Percentiles rank a stretch among this genome's conserved stretches.
Conservation (phyloP, 2,797 vertebrate genomes). For the Microhierax caerulescens region DNA sequence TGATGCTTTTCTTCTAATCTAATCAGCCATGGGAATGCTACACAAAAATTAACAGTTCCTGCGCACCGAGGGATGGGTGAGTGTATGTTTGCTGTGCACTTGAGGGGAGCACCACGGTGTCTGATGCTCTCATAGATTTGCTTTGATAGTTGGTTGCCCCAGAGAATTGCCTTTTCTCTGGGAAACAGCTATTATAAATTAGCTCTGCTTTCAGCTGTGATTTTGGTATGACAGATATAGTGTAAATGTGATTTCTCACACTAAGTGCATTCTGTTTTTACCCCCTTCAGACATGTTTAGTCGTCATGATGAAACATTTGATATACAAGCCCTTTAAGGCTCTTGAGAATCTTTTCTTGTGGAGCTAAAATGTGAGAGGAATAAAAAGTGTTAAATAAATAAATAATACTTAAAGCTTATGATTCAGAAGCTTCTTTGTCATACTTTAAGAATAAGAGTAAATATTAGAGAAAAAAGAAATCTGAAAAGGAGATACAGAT, state of each 20-base stretch:
- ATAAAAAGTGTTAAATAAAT: background rate
- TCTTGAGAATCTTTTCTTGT: background rate
- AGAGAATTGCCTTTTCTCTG: slow-evolving; percentile 9
- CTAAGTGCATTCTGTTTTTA: background rate
- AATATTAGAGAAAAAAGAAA: background rate
- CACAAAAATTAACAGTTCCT: background rate
- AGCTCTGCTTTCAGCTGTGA: background rate
- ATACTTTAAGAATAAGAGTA: background rate
- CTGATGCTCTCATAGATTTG: background rate
- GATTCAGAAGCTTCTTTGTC: background rate
- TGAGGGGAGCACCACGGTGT: background rate
- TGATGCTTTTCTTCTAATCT: background rate
- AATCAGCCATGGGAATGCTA: background rate
- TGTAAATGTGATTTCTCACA: background rate
- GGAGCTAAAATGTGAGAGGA: background rate
- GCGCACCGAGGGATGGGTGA: background rate
- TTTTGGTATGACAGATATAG: background rate
- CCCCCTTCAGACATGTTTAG: background rate
- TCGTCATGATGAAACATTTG: background rate
- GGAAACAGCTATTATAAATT: background rate
- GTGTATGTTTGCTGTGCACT: background rate
- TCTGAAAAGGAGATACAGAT: background rate
- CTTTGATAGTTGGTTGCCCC: background rate
- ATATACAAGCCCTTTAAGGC: background rate
- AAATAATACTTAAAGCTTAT: background rate